Conservation (phyloP, 2,888 invertebrate genomes). For the Nomada fabriciana region DNA sequence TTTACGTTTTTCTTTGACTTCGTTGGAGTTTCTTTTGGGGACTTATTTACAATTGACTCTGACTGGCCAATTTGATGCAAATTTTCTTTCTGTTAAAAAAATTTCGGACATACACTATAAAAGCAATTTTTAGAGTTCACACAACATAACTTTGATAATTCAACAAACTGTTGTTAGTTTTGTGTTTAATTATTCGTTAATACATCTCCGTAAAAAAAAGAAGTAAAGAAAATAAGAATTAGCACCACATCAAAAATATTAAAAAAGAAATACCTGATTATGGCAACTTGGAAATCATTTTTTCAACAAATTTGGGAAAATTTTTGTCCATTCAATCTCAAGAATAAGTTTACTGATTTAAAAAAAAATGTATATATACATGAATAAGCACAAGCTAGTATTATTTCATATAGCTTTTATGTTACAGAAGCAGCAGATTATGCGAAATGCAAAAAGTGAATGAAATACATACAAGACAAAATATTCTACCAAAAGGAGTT, state of each 20-base stretch:
- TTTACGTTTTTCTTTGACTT: constrained; percentile 79
- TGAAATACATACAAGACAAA: constrained; percentile 43
- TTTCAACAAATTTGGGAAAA: background rate
- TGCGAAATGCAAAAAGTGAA: constrained; percentile 49
- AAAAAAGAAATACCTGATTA: constrained; percentile 16
- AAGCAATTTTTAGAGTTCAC: background rate
- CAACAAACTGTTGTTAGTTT: constrained; percentile 18
- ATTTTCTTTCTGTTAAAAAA: constrained; percentile 76
- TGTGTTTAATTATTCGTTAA: constrained; percentile 29
- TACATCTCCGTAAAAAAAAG: constrained; percentile 11
- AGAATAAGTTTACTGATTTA: no score
- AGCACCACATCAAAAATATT: constrained; percentile 11
- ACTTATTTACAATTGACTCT: constrained; percentile 77
- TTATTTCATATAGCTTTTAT: constrained; percentile 20
- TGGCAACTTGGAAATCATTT: constrained; percentile 7
- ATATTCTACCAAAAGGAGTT: constrained; percentile 62
- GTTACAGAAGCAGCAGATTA: constrained; percentile 45
- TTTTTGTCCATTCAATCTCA: background rate
- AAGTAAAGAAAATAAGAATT: constrained; percentile 5
- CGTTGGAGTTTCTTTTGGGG: constrained; percentile 81
- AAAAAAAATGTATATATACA: no score
- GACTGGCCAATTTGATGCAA: constrained; percentile 74
- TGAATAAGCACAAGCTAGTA: constrained; percentile 36
- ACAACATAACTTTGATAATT: background rate
- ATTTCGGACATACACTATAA: constrained; percentile 7